A percentile compares a stretch with the other conserved stretches of the same genome.
Evolutionary conservation across 2,113 vertebrate genomes (phyloP).

Genomic region (Haemorhous mexicanus): DNA sequence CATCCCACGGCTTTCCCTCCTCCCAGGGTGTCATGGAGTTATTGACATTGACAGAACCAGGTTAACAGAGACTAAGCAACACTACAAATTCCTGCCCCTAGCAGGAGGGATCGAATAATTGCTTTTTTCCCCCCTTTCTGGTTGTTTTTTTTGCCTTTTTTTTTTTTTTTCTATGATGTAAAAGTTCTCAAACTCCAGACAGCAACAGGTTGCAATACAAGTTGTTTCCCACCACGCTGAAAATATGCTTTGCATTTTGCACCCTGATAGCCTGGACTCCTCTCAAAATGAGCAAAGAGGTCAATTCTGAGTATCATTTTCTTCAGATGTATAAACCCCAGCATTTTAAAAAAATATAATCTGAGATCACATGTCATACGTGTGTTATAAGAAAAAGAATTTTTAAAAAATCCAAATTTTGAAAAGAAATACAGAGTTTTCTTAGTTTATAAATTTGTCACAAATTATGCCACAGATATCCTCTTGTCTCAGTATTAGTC

Average conservation of each 20-base stretch:
- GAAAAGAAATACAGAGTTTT: background rate
- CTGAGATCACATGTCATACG: fast-evolving
- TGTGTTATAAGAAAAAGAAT: too few relatives aligned
- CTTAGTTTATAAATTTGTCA: background rate
- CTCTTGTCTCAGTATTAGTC: background rate
- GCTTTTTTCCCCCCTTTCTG: background rate
- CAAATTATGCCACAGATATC: background rate
- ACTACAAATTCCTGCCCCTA: background rate
- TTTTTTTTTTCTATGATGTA: fast-evolving
- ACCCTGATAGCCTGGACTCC: background rate
- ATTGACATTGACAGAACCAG: conserved; percentile 55
- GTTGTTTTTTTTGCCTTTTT: background rate
- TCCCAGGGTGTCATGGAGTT: background rate
- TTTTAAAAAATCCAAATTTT: background rate
- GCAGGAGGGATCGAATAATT: background rate
- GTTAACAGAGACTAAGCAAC: conserved; percentile 8
- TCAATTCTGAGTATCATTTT: background rate
- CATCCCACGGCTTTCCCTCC: background rate
- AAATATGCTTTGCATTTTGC: background rate
- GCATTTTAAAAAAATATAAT: background rate
- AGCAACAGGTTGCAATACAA: background rate
- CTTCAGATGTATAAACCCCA: fast-evolving
- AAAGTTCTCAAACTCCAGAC: background rate
- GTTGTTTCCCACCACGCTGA: background rate
- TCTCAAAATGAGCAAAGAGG: background rate